Base-by-base conservation (phyloP, 2,113 vertebrate genomes). In the Myotis brandtii region DNA sequence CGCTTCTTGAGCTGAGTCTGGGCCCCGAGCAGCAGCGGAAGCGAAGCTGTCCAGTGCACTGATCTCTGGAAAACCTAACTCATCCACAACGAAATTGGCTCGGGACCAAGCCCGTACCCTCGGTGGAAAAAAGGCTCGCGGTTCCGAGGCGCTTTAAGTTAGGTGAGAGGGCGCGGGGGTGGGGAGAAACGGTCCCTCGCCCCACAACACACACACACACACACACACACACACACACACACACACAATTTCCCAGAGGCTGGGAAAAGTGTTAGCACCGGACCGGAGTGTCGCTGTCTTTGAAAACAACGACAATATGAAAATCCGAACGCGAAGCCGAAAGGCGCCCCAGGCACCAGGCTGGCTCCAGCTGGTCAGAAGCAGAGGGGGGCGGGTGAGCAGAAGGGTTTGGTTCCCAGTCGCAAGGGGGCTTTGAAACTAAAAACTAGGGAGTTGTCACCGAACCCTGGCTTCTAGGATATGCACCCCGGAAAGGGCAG, bases 191-290 rank as follows among this genome's bases (percentile, higher is more conserved):
- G 37, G 77, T 3, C 72, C 34, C 32, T 13, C n/a, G 9, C 4
- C 27, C 43, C 56, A n/a, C n/a, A 37, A 6, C 67, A 48, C 85
- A 27, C n/a, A 46, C 54, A 17, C 89, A 6, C 79, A 10, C 43
- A 48, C 32, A 59, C 69, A 20, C 88, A 8, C 50, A 56, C 21
- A 20, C 54, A 75, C 80, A 48, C 48, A 64, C 67, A 23, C 73
- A 3, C 34, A 43, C 9, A 32, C 34, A 43, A 43, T 40, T 80
- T 59, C 92, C 84, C 87, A 88, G 40, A 66, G 73, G 32, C 59
- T 79, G 91, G 82, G 80, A 86, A 86, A 83, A 82, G 30, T 92
- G 62, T 96, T 97, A 97, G 97, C 97, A 98, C 97, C 96, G 94
- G 91, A 92, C 90, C 66, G 54, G 40, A 95, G 86, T 56, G 87